phyloP scores from a whole-genome alignment of 2,113 vertebrate genomes.

The Tragelaphus buxtoni region DNA sequence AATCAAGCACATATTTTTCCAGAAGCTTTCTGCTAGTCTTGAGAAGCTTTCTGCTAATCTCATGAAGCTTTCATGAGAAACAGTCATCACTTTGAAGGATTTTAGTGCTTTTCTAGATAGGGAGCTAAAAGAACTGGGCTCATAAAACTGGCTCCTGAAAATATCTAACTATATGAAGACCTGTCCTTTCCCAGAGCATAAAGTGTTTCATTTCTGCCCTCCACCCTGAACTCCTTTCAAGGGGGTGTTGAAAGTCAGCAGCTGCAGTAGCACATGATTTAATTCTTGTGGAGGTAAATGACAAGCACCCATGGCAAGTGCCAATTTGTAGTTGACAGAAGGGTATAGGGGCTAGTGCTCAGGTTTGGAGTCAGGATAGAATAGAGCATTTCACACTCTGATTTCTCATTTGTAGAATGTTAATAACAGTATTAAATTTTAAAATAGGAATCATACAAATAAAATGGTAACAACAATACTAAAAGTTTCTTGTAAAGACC shows the following conservation, averaged over 20 bases:
- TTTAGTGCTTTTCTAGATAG: not conserved
- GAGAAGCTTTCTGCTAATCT: not conserved
- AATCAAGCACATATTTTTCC: not conserved
- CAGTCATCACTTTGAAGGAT: not conserved
- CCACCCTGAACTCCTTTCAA: not conserved
- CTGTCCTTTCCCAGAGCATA: not conserved
- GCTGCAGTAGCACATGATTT: not conserved
- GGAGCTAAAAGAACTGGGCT: not conserved
- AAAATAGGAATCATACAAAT: not conserved
- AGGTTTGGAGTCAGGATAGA: not conserved
- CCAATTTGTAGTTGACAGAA: not conserved
- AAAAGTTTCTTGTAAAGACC: not conserved
- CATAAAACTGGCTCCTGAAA: not conserved
- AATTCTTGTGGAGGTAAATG: not conserved
- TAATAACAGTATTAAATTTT: not conserved
- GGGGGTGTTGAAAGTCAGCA: not conserved
- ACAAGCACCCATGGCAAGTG: not conserved
- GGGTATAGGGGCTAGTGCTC: fast-evolving
- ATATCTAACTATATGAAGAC: not conserved
- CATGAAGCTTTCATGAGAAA: not conserved
- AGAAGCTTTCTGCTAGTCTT: not conserved
- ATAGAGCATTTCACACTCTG: not conserved
- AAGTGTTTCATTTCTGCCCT: not conserved
- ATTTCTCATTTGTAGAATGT: not conserved
- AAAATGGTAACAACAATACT: not conserved